Conservation (phyloP, 2,113 vertebrate species). For the Seriola rivoliana region DNA sequence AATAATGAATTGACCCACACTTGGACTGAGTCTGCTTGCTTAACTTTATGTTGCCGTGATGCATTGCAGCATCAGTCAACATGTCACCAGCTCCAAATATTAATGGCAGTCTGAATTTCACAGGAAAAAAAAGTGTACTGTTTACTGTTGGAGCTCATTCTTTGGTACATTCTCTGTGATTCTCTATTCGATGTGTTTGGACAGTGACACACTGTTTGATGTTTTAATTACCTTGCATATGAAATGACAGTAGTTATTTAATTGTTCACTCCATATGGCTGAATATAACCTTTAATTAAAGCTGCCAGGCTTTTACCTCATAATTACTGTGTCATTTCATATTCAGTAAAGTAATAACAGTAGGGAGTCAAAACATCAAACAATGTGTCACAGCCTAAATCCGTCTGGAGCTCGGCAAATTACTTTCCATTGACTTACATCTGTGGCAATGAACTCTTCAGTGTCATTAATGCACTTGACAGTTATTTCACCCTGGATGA, state of each 20-base stretch:
- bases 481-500: conserved; percentile 87
- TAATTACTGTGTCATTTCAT: conserved; percentile 66
- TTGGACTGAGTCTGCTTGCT: conserved; percentile 86
- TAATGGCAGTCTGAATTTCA: conserved; percentile 60
- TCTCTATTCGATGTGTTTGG: conserved; percentile 47
- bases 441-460: conserved; percentile 87
- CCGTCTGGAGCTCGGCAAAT: conserved; percentile 42
- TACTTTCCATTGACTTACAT: conserved; percentile 80
- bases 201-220: conserved; percentile 56
- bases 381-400: conserved; percentile 54
- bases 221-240: conserved; percentile 53
- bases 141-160: conserved; percentile 14
- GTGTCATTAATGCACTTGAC: conserved; percentile 86
- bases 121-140: not conserved
- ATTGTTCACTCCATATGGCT: conserved; percentile 58
- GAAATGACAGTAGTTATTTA: conserved; percentile 65
- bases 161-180: conserved; percentile 10
- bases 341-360: conserved; percentile 64
- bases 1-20: not conserved
- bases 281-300: conserved; percentile 67
- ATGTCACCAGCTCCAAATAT: conserved; percentile 82
- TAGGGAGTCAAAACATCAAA: conserved; percentile 62
- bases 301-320: conserved; percentile 57
- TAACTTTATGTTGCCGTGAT: conserved; percentile 89
- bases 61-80: conserved; percentile 86